Evolutionary conservation across 2,888 invertebrate species (phyloP).

Genomic region (Caenorhabditis sulstoni): DNA sequence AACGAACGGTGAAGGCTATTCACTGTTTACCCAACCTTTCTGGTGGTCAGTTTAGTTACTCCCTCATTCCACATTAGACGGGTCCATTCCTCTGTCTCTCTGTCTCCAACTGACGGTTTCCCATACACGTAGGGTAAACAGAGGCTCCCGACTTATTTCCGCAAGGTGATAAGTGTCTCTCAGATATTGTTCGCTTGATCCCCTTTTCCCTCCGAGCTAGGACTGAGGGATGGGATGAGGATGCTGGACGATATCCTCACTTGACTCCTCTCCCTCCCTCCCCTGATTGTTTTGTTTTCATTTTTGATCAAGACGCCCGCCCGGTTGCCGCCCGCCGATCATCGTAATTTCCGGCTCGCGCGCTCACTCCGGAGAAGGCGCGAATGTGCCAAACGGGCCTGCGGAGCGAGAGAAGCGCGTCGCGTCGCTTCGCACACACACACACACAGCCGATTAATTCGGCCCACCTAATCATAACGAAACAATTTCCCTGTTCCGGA

Average conservation of each 20-base stretch:
- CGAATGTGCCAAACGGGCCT: conserved; percentile 21
- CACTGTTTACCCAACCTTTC: conserved; percentile 23
- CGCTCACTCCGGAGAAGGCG: conserved; percentile 39
- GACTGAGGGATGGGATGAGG: neutral
- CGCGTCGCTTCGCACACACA: conserved; percentile 19
- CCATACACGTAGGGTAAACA: conserved; percentile 33
- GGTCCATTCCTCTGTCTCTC: conserved; percentile 18
- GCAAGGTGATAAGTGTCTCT: conserved; percentile 47
- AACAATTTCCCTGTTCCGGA: conserved; percentile 59
- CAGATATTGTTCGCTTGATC: conserved; percentile 5
- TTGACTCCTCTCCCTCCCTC: conserved; percentile 29
- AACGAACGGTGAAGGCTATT: neutral
- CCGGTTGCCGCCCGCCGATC: conserved; percentile 22
- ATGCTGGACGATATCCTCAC: conserved; percentile 32
- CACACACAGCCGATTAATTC: conserved; percentile 43
- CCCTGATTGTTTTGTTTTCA: conserved; percentile 47
- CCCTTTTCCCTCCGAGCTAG: neutral
- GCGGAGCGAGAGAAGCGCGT: neutral
- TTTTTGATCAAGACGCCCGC: conserved; percentile 43
- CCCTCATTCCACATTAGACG: too few relatives aligned
- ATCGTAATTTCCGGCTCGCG: conserved; percentile 53
- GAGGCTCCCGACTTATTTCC: neutral
- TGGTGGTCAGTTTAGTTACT: conserved; percentile 23
- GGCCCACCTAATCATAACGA: conserved; percentile 52
- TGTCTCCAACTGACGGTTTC: neutral